Evolutionary conservation across 2,113 vertebrate genomes (phyloP).

Genomic region (Haemorhous mexicanus): DNA sequence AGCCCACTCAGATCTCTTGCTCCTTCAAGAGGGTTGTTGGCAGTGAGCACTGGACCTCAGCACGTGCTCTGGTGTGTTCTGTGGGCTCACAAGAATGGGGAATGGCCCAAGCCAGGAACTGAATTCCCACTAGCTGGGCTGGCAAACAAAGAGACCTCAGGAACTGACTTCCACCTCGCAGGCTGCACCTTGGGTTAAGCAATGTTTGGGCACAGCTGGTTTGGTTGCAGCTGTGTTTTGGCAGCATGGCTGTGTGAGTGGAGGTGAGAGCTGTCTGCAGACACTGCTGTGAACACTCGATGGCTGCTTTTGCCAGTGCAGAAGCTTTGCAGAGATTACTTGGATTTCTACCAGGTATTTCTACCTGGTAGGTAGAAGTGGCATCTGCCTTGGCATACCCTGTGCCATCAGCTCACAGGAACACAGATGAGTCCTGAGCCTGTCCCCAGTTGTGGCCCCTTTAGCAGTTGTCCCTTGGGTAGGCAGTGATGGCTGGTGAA

Average conservation of each 20-base stretch:
- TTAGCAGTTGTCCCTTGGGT: background rate
- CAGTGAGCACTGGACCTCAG: fast-evolving
- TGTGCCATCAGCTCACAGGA: too few species aligned
- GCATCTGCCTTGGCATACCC: too few species aligned
- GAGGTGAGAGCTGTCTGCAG: background rate
- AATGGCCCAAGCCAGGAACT: background rate
- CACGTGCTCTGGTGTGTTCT: fast-evolving
- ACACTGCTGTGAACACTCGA: background rate
- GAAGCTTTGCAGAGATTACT: background rate
- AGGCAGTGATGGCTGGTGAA: background rate
- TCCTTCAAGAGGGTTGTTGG: background rate
- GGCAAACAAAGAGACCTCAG: background rate
- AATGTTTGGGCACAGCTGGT: background rate
- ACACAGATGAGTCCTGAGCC: too few species aligned
- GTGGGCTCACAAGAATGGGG: background rate
- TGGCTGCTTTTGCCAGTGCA: background rate
- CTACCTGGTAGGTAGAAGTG: too few species aligned
- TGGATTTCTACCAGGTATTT: background rate
- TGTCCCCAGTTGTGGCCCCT: background rate
- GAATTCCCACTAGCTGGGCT: background rate
- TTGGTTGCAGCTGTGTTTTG: background rate
- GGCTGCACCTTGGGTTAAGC: background rate
- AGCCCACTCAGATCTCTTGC: background rate
- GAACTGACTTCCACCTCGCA: fast-evolving
- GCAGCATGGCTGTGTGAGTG: background rate